Percentiles rank a stretch among this genome's conserved stretches.
phyloP scores from a whole-genome alignment of 2,113 vertebrate species.

The Vulpes lagopus region DNA sequence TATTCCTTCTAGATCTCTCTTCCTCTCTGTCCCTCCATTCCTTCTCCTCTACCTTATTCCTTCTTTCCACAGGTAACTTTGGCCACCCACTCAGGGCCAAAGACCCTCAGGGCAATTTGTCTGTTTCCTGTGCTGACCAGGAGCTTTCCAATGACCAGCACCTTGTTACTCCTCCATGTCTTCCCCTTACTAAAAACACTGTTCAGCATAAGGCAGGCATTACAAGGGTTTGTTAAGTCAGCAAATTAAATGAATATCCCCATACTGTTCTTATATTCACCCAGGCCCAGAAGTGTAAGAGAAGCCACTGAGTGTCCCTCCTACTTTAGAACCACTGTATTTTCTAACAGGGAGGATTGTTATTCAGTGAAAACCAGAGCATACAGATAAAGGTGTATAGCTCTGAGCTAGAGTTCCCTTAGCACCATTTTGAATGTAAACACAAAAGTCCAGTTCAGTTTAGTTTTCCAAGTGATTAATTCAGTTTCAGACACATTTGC shows the following conservation, averaged over 20 bases:
- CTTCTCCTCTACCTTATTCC: not conserved
- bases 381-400: not conserved
- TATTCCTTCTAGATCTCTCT: not conserved
- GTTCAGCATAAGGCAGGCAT: not conserved
- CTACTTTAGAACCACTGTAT: not conserved
- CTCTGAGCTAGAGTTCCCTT: not conserved
- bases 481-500: not conserved
- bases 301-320: not conserved
- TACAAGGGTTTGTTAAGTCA: not conserved
- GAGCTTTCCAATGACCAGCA: accelerated
- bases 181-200: not conserved
- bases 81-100: not conserved
- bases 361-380: not conserved
- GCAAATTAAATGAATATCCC: not conserved
- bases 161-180: too few relatives aligned
- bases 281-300: not conserved
- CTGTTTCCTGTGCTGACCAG: not conserved
- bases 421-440: not conserved
- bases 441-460: not conserved
- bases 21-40: not conserved
- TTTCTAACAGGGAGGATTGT: not conserved
- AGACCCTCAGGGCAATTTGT: not conserved
- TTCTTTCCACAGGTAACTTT: not conserved
- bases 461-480: not conserved
- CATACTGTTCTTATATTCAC: not conserved